Evolutionary conservation across 2,113 vertebrate genomes (phyloP).

Genomic region (Saguinus midas): DNA sequence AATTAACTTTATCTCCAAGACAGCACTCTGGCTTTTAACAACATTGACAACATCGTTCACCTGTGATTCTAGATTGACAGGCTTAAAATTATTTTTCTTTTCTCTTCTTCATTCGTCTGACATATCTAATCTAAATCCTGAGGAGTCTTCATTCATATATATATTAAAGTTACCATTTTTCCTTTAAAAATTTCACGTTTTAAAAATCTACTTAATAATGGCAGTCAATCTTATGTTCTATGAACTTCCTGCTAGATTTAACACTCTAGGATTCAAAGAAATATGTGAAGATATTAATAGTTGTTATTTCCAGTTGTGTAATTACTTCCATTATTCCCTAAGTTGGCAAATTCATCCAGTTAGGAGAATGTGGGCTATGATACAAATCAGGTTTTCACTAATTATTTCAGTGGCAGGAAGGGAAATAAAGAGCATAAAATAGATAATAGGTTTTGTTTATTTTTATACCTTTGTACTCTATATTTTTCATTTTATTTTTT

Average conservation of each 20-base stretch:
- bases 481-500: not conserved
- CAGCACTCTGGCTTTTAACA: not conserved
- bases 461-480: not conserved
- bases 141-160: not conserved
- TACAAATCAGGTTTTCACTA: not conserved
- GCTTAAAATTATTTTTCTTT: conserved; percentile 28
- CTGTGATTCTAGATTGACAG: not conserved
- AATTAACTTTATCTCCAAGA: not conserved
- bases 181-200: not conserved
- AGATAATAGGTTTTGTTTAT: not conserved
- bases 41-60: not conserved
- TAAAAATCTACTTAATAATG: not conserved
- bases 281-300: not conserved
- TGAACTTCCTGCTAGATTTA: not conserved
- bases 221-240: not conserved
- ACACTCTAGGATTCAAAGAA: not conserved
- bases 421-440: not conserved
- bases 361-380: not conserved
- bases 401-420: not conserved
- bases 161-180: not conserved
- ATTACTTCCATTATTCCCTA: not conserved
- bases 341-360: not conserved
- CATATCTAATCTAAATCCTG: not conserved
- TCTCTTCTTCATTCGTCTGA: not conserved
- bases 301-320: not conserved